Evolutionary conservation across 2,797 vertebrate species (phyloP).

Genomic region (Diplodus sargus): DNA sequence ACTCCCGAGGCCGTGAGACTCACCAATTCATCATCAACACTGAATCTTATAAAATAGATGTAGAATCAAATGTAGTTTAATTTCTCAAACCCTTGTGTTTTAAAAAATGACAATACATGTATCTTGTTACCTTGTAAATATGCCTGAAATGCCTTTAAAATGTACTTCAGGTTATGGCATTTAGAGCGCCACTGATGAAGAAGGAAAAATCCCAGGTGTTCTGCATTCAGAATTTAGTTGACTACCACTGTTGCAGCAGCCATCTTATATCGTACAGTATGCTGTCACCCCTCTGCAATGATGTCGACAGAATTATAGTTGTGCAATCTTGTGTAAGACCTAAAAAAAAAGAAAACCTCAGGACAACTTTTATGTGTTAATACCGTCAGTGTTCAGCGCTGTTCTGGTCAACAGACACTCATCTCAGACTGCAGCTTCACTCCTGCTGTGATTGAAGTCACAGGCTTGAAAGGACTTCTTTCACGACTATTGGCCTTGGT

Average conservation of each 20-base stretch:
- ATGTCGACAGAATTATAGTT: background rate
- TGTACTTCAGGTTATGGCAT: too few species aligned
- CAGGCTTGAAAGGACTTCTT: background rate
- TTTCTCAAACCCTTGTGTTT: too few species aligned
- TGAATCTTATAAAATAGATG: too few species aligned
- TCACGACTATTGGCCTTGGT: background rate
- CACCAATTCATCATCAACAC: too few species aligned
- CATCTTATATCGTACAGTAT: background rate
- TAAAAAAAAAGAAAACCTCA: background rate
- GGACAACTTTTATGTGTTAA: background rate
- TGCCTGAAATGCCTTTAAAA: background rate
- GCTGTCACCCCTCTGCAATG: background rate
- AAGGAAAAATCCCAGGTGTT: too few species aligned
- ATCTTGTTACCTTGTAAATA: too few species aligned
- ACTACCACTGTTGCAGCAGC: too few species aligned
- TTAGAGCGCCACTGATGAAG: too few species aligned
- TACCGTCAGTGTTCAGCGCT: background rate
- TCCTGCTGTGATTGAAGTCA: background rate
- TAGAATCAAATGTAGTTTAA: too few species aligned
- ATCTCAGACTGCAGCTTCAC: background rate
- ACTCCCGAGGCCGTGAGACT: too few species aligned
- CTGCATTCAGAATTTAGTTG: too few species aligned
- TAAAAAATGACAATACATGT: too few species aligned
- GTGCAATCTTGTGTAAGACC: background rate
- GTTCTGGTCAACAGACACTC: background rate